These are phyloP conservation scores for Lucinisca nassula DNA, from an alignment of 2,888 invertebrate species.

Conservation along the genomic window DNA sequence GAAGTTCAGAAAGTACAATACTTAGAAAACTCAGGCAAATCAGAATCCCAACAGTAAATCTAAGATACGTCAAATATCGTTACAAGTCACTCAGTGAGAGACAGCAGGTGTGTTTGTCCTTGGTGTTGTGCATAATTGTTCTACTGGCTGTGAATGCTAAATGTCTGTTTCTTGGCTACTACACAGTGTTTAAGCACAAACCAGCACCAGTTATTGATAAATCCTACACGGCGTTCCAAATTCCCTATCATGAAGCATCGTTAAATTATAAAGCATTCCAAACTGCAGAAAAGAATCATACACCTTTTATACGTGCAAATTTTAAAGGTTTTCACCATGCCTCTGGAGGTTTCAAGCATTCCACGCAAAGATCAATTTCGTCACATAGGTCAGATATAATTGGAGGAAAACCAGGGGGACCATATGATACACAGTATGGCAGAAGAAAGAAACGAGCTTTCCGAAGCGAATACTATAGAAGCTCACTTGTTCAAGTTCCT, in stretches of 20 bases:
- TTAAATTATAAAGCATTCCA: slow-evolving; percentile 79
- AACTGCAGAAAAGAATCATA: slow-evolving; percentile 67
- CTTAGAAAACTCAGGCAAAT: not conserved
- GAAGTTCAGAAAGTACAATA: not conserved
- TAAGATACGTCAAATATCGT: not conserved
- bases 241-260: slow-evolving; percentile 84
- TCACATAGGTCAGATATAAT: not conserved
- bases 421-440: not conserved
- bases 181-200: slow-evolving; percentile 74
- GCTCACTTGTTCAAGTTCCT: not conserved
- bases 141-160: slow-evolving; percentile 57
- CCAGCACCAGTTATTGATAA: slow-evolving; percentile 83
- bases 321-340: not conserved
- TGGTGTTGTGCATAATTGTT: slow-evolving; percentile 69
- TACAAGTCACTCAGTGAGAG: not conserved
- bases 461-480: not conserved
- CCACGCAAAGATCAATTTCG: not conserved
- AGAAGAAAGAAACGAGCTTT: not conserved
- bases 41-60: not conserved
- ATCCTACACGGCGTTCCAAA: slow-evolving; percentile 84
- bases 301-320: slow-evolving; percentile 30
- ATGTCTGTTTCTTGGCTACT: slow-evolving; percentile 73
- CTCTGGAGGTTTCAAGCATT: not conserved
- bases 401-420: slow-evolving; percentile 17
- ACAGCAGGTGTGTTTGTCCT: slow-evolving; percentile 11